Conservation (phyloP, 2,113 vertebrate genomes). For the Illadopsis cleaveri region DNA sequence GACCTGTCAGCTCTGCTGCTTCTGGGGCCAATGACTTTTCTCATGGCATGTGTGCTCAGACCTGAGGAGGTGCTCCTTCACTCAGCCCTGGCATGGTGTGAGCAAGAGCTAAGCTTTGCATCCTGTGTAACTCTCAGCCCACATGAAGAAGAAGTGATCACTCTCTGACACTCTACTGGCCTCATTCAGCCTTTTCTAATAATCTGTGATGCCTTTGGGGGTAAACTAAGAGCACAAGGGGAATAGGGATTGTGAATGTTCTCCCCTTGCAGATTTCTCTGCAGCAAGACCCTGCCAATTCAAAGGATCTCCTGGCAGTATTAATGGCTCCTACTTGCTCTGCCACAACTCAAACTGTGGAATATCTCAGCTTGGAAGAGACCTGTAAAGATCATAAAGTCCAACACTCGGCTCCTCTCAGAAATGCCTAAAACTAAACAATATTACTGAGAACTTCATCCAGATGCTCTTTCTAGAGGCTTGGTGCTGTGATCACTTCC, state of each 20-base stretch:
- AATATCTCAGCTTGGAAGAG: not conserved
- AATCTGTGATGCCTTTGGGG: not conserved
- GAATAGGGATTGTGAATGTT: not conserved
- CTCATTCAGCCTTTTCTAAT: not conserved
- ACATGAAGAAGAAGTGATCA: not conserved
- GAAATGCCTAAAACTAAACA: not conserved
- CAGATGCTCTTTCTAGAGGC: not conserved
- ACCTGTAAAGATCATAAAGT: fast-evolving
- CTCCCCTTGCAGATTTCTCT: not conserved
- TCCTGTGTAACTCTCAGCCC: not conserved
- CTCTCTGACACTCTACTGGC: not conserved
- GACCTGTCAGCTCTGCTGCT: not conserved
- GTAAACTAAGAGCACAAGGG: fast-evolving
- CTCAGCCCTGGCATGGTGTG: not conserved
- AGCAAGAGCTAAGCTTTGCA: not conserved
- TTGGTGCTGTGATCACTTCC: not conserved
- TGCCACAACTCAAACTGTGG: not conserved
- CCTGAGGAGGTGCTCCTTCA: not conserved
- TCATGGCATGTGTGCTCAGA: not conserved
- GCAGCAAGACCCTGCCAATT: not conserved
- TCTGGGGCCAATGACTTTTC: not conserved
- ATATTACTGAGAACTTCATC: not conserved
- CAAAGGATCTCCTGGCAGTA: not conserved
- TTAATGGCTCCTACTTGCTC: not conserved
- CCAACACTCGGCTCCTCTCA: not conserved